Evolutionary conservation across 2,888 invertebrate genomes (phyloP), one percentile per base, ranked within the genome.

Genomic region (Aspidapion aeneum): DNA sequence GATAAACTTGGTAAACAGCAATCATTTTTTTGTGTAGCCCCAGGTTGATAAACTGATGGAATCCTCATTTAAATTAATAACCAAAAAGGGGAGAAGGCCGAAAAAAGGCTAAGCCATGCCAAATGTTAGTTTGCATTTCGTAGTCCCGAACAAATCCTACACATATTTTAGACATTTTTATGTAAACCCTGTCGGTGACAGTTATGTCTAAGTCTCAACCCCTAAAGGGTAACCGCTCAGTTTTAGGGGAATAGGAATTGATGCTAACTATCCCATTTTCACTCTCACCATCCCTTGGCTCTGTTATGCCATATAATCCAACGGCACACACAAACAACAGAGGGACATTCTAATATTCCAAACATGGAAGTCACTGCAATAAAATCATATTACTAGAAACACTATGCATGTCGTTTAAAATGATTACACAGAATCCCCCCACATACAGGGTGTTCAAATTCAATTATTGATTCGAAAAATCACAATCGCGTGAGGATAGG

Each of bases 171-270:
- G 66, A 70, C 71, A 75, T 78, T 78, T 78, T 78, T 78, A 79
- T 78, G 78, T 77, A 77, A 77, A 78, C 77, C 76, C 72, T 79
- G 78, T 65, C 74, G 70, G 71, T 78, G 78, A 78, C 79, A 79
- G 77, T 78, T 75, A 79, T 78, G 77, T 75, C 71, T 69, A 73
- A 75, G 69, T 70, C 63, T 63, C 70, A 72, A 74, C 74, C 74
- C 73, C 68, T 76, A 79, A 79, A 78, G 79, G 78, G 78, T 78
- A 78, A 78, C 76, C 77, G 73, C 75, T 73, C 70, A 69, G 72
- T 75, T 74, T 35, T 75, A 74, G 78, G 78, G 78, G 79, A 79
- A 78, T 79, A 78, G 77, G 78, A 79, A 79, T 79, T 77, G 78
- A 77, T 78, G 77, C 79, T 79, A 79, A 79, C 78, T 79, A 79